Conservation (phyloP, 2,888 invertebrate genomes). For the Gymnosoma rotundatum region DNA sequence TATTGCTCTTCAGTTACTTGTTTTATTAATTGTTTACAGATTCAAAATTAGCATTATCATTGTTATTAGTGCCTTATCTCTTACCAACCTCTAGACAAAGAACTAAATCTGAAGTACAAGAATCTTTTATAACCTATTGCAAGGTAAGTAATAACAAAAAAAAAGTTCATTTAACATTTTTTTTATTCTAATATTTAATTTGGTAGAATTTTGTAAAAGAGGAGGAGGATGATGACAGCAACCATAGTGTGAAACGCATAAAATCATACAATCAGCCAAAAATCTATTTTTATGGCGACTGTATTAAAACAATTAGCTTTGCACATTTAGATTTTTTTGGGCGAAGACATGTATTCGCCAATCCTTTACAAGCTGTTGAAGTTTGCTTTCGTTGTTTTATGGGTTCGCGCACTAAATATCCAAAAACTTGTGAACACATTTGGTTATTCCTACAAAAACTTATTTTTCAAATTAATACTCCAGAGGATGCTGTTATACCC, state of each 20-base stretch:
- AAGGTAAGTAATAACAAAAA: conserved; percentile 9
- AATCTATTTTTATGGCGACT: conserved; percentile 31
- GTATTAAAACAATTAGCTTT: neutral
- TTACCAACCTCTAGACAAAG: conserved; percentile 45
- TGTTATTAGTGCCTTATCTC: conserved; percentile 52
- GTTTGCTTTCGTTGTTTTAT: conserved; percentile 47
- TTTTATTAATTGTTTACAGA: conserved; percentile 20
- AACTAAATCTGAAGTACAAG: conserved; percentile 53
- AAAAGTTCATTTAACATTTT: neutral
- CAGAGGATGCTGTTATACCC: conserved; percentile 44
- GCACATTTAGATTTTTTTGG: conserved; percentile 40
- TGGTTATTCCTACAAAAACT: conserved; percentile 51
- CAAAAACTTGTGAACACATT: conserved; percentile 41
- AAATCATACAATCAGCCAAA: conserved; percentile 35
- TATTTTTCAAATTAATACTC: conserved; percentile 38
- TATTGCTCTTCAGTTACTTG: neutral
- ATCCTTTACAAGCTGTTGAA: conserved; percentile 45
- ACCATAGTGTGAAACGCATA: conserved; percentile 22
- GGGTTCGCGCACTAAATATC: conserved; percentile 43
- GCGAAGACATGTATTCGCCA: conserved; percentile 22
- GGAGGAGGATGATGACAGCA: conserved; percentile 15
- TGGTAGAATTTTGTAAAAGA: conserved; percentile 16
- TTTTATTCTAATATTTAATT: neutral
- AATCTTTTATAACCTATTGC: conserved; percentile 52
- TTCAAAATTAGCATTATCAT: conserved; percentile 52